phyloP scores from a whole-genome alignment of 1,140 invertebrate species.

The Zophobas atratus region DNA sequence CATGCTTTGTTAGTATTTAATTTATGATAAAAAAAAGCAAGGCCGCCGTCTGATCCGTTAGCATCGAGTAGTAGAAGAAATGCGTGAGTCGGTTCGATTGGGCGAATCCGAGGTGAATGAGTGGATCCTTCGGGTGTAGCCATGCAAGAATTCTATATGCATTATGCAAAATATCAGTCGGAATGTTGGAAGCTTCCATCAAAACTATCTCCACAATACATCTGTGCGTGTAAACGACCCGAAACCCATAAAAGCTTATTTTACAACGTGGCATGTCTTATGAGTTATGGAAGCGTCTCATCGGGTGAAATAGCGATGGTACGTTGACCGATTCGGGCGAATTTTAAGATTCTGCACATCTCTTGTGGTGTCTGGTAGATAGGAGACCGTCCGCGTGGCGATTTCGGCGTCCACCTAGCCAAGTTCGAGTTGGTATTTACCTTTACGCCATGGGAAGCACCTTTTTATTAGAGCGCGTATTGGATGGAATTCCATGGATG shows the following conservation, averaged over 20 bases:
- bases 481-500: constrained; percentile 38
- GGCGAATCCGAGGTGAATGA: not conserved
- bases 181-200: constrained; percentile 35
- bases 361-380: constrained; percentile 10
- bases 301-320: constrained; percentile 23
- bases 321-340: constrained; percentile 4
- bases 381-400: constrained; percentile 14
- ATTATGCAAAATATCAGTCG: constrained; percentile 27
- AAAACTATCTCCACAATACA: constrained; percentile 28
- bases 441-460: constrained; percentile 24
- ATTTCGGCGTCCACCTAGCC: not conserved
- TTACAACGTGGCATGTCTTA: constrained; percentile 24
- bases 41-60: not conserved
- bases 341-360: constrained; percentile 31
- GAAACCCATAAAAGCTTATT: constrained; percentile 26
- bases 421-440: constrained; percentile 37
- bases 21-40: constrained; percentile 28
- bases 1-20: constrained; percentile 21
- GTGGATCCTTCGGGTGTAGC: not conserved
- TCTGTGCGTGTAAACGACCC: constrained; percentile 40
- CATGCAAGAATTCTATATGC: constrained; percentile 14
- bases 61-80: not conserved
- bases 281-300: constrained; percentile 36
- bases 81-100: not conserved
- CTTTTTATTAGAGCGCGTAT: constrained; percentile 35